Evolutionary conservation across 2,888 invertebrate genomes (phyloP).

Genomic region (Sthenelais limicola): DNA sequence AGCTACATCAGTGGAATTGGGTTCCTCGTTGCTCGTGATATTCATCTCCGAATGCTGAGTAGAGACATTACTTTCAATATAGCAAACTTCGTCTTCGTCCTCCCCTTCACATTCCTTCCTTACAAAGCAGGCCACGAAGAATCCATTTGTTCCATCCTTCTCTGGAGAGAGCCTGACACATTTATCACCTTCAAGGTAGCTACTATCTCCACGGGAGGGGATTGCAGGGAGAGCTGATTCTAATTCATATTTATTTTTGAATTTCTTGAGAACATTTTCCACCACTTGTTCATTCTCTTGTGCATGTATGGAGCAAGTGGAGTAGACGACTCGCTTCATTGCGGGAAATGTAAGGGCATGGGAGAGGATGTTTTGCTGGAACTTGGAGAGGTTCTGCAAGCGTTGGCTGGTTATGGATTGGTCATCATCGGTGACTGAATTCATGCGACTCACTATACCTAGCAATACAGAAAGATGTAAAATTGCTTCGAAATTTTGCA

Average conservation of each 20-base stretch:
- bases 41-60: background rate
- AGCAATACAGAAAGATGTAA: too few relatives aligned
- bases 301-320: slow-evolving; percentile 92
- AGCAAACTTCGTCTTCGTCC: background rate
- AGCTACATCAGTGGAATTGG: background rate
- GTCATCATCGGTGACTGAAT: slow-evolving; percentile 74
- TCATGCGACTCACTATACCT: slow-evolving; percentile 76
- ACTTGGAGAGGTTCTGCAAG: slow-evolving; percentile 58
- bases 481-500: too few relatives aligned
- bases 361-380: slow-evolving; percentile 77
- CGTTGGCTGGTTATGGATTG: slow-evolving; percentile 63
- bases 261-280: slow-evolving; percentile 78
- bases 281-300: slow-evolving; percentile 92
- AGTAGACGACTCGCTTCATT: slow-evolving; percentile 91
- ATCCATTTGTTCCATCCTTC: slow-evolving; percentile 89
- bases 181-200: slow-evolving; percentile 9
- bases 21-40: background rate
- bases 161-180: slow-evolving; percentile 87
- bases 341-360: slow-evolving; percentile 91
- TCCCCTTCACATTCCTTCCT: slow-evolving; percentile 1
- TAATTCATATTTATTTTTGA: slow-evolving; percentile 65
- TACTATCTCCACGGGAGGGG: slow-evolving; percentile 57
- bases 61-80: background rate
- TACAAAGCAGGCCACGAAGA: slow-evolving; percentile 84
- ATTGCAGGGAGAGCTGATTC: slow-evolving; percentile 65